Percentiles rank a stretch among this genome's conserved stretches.
These are phyloP conservation scores for Orthosia gothica DNA, from an alignment of 2,888 invertebrate genomes.

Conservation along the genomic window DNA sequence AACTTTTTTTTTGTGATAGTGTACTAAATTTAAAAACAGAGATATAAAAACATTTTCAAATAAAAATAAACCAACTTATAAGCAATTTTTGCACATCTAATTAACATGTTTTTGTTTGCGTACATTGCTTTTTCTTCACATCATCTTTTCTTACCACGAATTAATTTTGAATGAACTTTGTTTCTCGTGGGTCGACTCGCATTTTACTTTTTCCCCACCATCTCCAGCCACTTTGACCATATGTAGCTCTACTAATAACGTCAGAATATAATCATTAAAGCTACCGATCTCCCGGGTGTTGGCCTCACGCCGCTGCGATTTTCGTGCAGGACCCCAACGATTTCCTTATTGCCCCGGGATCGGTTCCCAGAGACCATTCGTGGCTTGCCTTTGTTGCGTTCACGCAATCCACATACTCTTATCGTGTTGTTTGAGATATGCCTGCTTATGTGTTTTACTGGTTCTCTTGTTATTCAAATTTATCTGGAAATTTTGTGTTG, in stretches of 20 bases:
- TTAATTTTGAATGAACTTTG: background rate
- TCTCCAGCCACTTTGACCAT: slow-evolving; percentile 22
- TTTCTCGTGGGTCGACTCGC: too few relatives aligned
- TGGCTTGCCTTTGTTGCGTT: slow-evolving; percentile 78
- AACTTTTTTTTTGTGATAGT: too few relatives aligned
- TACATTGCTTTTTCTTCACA: background rate
- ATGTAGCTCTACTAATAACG: slow-evolving; percentile 70
- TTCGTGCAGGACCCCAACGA: slow-evolving; percentile 84
- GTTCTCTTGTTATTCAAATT: slow-evolving; percentile 60
- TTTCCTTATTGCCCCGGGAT: slow-evolving; percentile 88
- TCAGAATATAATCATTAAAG: slow-evolving; percentile 81
- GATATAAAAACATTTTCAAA: too few relatives aligned
- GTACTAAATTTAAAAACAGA: too few relatives aligned
- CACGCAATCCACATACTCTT: slow-evolving; percentile 68
- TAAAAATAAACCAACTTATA: too few relatives aligned
- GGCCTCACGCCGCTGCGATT: slow-evolving; percentile 84
- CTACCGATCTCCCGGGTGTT: slow-evolving; percentile 72
- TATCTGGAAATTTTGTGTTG: slow-evolving; percentile 40
- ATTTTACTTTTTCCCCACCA: background rate
- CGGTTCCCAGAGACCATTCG: slow-evolving; percentile 83
- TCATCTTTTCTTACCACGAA: background rate
- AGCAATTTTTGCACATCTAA: too few relatives aligned
- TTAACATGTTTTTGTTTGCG: too few relatives aligned
- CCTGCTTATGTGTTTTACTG: slow-evolving; percentile 52
- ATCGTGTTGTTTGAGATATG: slow-evolving; percentile 46